phyloP scores from a whole-genome alignment of 2,113 vertebrate species.

The Oreotragus oreotragus region DNA sequence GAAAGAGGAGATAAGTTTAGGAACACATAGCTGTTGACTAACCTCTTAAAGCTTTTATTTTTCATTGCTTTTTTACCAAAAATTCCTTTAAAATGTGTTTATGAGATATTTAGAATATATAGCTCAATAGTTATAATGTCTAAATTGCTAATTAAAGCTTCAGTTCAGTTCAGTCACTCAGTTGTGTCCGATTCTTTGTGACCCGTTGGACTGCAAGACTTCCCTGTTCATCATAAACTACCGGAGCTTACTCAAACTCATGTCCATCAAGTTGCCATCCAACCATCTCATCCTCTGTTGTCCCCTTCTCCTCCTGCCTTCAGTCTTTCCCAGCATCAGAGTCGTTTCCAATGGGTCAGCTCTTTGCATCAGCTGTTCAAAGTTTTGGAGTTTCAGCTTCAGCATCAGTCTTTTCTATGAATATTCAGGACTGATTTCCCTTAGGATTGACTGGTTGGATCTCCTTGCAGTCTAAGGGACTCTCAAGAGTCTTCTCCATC shows the following conservation, averaged over 20 bases:
- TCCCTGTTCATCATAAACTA: not conserved
- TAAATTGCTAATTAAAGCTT: not conserved
- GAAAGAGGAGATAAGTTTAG: not conserved
- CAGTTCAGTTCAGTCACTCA: not conserved
- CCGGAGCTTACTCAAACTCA: not conserved
- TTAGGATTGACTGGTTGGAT: not conserved
- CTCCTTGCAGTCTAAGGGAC: not conserved
- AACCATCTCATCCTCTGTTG: not conserved
- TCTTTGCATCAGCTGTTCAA: not conserved
- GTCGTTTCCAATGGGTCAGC: not conserved
- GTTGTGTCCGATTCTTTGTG: not conserved
- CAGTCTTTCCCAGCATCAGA: not conserved
- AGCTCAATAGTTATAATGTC: not conserved
- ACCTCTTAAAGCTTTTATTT: not conserved
- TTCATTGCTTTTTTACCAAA: not conserved
- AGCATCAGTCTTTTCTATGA: not conserved
- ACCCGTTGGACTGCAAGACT: not conserved
- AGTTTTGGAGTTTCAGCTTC: not conserved
- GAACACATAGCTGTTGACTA: not conserved
- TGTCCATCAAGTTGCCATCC: not conserved
- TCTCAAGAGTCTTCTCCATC: not conserved
- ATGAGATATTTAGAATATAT: not conserved
- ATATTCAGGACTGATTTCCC: not conserved
- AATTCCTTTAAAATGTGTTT: not conserved
- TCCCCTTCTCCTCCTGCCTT: accelerated